Percentiles rank a stretch among this genome's conserved stretches.
phyloP scores from a whole-genome alignment of 2,113 vertebrate genomes.

The Anthoscopus minutus region DNA sequence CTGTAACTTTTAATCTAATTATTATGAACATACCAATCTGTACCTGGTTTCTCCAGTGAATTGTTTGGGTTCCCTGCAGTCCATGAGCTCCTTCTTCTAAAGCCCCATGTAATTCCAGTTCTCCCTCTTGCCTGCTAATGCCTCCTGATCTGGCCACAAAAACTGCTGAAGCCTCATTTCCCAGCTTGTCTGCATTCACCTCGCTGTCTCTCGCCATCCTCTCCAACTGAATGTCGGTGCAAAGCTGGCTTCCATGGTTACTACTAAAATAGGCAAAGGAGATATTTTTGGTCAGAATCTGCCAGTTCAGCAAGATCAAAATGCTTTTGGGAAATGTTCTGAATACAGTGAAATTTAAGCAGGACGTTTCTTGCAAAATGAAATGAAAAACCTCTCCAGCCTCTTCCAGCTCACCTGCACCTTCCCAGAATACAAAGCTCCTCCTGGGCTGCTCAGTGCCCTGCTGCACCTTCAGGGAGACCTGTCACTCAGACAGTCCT shows the following conservation, averaged over 20 bases:
- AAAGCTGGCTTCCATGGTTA: constrained; percentile 58
- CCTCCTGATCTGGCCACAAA: neutral
- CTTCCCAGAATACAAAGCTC: neutral
- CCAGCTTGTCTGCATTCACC: neutral
- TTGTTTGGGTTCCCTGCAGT: neutral
- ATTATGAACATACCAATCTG: neutral
- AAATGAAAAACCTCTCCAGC: neutral
- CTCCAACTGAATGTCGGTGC: neutral
- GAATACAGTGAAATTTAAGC: constrained; percentile 3
- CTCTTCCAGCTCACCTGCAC: neutral
- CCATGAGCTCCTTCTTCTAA: neutral
- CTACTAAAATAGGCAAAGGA: constrained; percentile 51
- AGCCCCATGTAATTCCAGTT: neutral
- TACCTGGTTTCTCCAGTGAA: neutral
- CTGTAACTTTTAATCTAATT: neutral
- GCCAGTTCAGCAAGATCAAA: constrained; percentile 49
- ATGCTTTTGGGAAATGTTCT: constrained; percentile 21
- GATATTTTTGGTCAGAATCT: constrained; percentile 59
- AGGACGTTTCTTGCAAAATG: neutral
- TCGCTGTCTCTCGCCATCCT: neutral
- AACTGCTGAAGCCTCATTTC: neutral
- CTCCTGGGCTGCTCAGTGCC: neutral
- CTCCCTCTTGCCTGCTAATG: neutral
- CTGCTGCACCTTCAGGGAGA: neutral
- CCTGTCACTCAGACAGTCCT: neutral